A percentile compares a stretch with the other conserved stretches of the same genome.
phyloP scores from a whole-genome alignment of 1,140 invertebrate species.

The Stenopsyche tienmushanensis region DNA sequence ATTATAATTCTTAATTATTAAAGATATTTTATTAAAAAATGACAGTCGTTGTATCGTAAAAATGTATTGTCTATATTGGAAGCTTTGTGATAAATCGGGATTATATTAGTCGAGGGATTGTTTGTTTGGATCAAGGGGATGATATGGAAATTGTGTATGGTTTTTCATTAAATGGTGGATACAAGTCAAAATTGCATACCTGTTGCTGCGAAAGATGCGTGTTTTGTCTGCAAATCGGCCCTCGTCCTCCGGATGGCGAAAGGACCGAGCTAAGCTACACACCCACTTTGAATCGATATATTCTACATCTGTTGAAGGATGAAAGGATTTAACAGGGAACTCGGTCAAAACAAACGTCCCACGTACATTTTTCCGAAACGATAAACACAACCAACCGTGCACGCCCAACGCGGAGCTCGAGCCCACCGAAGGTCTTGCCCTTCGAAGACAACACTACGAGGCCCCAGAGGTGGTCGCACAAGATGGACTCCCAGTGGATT shows the following conservation, averaged over 20 bases:
- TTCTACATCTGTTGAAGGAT: neutral
- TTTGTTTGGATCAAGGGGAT: too few species aligned
- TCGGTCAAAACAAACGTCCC: constrained; percentile 15
- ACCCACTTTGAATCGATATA: neutral
- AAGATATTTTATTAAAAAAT: too few species aligned
- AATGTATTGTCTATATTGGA: too few species aligned
- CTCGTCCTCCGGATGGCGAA: neutral
- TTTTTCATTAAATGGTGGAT: too few species aligned
- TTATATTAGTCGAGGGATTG: too few species aligned
- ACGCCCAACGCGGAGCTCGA: neutral
- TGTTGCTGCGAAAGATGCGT: constrained; percentile 15
- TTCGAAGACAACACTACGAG: too few species aligned
- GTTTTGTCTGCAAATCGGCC: constrained; percentile 1
- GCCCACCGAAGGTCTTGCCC: too few species aligned
- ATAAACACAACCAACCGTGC: neutral
- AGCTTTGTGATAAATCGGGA: too few species aligned
- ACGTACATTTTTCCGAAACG: neutral
- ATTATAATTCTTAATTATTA: too few species aligned
- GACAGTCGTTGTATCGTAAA: too few species aligned
- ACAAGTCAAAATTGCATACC: constrained; percentile 3
- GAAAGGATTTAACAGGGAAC: constrained; percentile 1
- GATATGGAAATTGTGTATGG: neutral
- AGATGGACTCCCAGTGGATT: too few species aligned
- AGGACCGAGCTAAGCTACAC: neutral
- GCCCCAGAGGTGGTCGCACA: too few species aligned